A percentile compares a stretch with the other conserved stretches of the same genome.
phyloP scores from a whole-genome alignment of 2,113 vertebrate genomes.

The Lontra canadensis region DNA sequence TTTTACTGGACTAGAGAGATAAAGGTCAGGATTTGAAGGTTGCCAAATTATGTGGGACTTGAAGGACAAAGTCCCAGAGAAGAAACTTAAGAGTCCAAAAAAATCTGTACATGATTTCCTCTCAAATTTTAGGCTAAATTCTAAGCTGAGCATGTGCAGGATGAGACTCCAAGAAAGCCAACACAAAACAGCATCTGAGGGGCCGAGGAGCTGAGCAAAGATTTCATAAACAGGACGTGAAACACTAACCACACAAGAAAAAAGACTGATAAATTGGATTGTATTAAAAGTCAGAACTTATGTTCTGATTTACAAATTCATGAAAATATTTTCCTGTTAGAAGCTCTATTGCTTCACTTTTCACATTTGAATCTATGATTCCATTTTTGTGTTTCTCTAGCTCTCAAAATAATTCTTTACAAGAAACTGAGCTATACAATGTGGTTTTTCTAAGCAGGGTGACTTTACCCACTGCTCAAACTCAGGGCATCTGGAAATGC shows the following conservation, averaged over 20 bases:
- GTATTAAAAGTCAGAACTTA: not conserved
- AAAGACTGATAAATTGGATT: not conserved
- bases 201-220: not conserved
- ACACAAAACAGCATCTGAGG: constrained; percentile 12
- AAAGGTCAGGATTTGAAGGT: not conserved
- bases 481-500: not conserved
- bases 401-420: not conserved
- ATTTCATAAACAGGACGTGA: not conserved
- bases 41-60: not conserved
- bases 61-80: not conserved
- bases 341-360: not conserved
- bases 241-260: not conserved
- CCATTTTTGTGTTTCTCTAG: not conserved
- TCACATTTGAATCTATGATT: not conserved
- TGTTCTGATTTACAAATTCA: not conserved
- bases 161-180: not conserved
- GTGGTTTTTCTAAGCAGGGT: not conserved
- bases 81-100: not conserved
- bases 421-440: not conserved
- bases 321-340: constrained; percentile 31
- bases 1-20: not conserved
- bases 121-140: not conserved
- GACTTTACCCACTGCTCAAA: not conserved
- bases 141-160: not conserved
- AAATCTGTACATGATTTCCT: not conserved